phyloP scores from a whole-genome alignment of 2,113 vertebrate species.

The Pagrus major region DNA sequence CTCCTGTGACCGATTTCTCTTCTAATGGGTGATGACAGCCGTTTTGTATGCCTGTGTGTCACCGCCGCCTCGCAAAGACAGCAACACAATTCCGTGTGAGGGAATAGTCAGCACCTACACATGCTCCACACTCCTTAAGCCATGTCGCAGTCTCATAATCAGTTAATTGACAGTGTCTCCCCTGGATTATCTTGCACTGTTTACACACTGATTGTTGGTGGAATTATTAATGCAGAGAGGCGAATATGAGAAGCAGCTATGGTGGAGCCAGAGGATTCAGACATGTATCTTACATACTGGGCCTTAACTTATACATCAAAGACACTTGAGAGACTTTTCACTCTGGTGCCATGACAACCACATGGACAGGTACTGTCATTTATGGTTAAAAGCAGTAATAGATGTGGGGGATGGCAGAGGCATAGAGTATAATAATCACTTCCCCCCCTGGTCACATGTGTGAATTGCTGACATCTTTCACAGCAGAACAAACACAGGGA shows the following conservation, averaged over 20 bases:
- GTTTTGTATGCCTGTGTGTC: conserved; percentile 63
- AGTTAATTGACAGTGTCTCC: conserved; percentile 44
- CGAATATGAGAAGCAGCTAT: neutral
- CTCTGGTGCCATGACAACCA: conserved; percentile 63
- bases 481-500: conserved; percentile 8
- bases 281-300: neutral
- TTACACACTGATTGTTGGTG: conserved; percentile 20
- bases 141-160: conserved; percentile 33
- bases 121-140: conserved; percentile 39
- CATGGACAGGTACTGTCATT: conserved; percentile 46
- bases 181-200: conserved; percentile 31
- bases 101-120: conserved; percentile 52
- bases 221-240: neutral
- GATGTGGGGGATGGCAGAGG: neutral
- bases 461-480: neutral
- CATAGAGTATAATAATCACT: conserved; percentile 1
- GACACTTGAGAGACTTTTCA: conserved; percentile 20
- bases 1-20: conserved; percentile 53
- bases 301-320: conserved; percentile 51
- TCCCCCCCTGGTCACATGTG: neutral
- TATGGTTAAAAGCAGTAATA: conserved; percentile 16
- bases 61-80: conserved; percentile 33
- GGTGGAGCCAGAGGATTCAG: too few relatives aligned
- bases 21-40: conserved; percentile 64
- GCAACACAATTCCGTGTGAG: conserved; percentile 38